Evolutionary conservation across 2,113 vertebrate genomes (phyloP).

Genomic region (Hemiprocne comata): DNA sequence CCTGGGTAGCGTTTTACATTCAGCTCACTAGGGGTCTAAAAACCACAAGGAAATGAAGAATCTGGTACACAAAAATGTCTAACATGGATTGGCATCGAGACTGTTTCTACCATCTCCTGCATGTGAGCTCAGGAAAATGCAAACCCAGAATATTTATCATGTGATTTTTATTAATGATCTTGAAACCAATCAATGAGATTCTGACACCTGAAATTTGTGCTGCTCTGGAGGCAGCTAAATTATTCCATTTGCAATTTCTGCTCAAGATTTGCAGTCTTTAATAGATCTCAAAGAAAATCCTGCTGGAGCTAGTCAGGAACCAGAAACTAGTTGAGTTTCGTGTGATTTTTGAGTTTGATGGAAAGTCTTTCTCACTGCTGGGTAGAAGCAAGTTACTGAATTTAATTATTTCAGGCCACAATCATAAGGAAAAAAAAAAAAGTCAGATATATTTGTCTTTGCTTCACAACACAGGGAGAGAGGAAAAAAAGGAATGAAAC

Average conservation of each 20-base stretch:
- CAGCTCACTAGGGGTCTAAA: neutral
- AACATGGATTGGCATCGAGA: neutral
- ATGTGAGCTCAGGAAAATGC: neutral
- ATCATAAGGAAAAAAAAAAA: neutral
- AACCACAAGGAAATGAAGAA: neutral
- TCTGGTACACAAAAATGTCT: neutral
- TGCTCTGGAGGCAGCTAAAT: constrained; percentile 24
- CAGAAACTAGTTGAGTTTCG: neutral
- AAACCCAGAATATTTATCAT: neutral
- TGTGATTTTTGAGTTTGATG: neutral
- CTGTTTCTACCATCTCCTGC: neutral
- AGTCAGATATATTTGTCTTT: neutral
- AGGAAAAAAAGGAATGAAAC: neutral
- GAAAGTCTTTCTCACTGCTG: neutral
- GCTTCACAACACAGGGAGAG: neutral
- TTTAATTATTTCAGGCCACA: neutral
- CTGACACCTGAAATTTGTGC: neutral
- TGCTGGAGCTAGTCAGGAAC: neutral
- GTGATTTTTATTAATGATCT: constrained; percentile 8
- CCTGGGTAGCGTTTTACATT: neutral
- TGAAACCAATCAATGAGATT: constrained; percentile 16
- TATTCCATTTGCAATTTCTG: constrained; percentile 6
- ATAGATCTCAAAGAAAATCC: neutral
- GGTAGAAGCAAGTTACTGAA: neutral
- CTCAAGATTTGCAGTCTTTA: neutral